Base-by-base conservation (phyloP, 2,113 vertebrate genomes). In the Hypanus sabinus region DNA sequence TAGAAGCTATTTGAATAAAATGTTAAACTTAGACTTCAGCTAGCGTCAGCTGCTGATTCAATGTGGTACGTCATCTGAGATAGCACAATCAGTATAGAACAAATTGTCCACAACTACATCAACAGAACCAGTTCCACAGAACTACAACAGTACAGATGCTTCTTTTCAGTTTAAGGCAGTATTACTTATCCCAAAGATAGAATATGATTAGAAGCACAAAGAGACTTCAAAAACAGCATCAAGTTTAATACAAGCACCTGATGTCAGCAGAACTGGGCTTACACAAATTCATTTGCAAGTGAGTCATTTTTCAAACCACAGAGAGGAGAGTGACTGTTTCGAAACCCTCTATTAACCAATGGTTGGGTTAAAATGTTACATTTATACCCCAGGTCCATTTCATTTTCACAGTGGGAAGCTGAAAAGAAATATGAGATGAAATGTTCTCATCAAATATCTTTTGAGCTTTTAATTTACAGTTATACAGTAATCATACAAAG, bases 241-340 rank as follows among this genome's bases (percentile, higher is more conserved):
- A 88, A 33, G 30, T 68, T 65, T 90, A n/a, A 30, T 36, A 65
- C 57, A 90, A 90, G 30, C 65, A 60, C 60, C 16, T 68, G 60
- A 65, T 14, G 85, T 90, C 60, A 90, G 33, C 85, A 33, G 85
- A 65, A n/a, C 57, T 33, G 60, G 18, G 57, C 33, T 65, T 88
- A 65, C 60, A 68, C 30, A 65, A 90, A 68, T 90, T 30, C 60
- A 65, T 7, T 90, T 16, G n/a, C 85, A 90, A 90, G n/a, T 20
- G 85, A 90, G 38, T 65, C 85, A 90, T 60, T 10, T 60, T 85
- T 85, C 55, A 30, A 57, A 85, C 81, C 81, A 85, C 81, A 16
- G 20, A 65, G 33, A 33, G 60, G 60, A 68, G 65, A 18, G 46
- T 10, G 65, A 7, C 5, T 90, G 60, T 65, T 4, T 90, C 7